Base-by-base conservation (phyloP, 1,140 invertebrate species). In the Lepidurus arcticus region DNA sequence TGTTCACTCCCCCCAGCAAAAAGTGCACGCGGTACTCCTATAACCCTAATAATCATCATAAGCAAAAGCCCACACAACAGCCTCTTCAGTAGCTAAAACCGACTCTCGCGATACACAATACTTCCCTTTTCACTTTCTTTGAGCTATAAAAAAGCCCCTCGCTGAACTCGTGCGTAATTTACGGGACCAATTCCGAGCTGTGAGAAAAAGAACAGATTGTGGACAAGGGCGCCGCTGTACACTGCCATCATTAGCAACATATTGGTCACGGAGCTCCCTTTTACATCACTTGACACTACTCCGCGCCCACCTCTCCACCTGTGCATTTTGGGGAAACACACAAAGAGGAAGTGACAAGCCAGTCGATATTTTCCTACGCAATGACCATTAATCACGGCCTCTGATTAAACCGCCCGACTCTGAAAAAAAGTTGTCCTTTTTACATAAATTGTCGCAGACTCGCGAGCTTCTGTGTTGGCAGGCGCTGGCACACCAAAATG, bases 71-170 rank as follows among this genome's bases (percentile, higher is more conserved):
- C 34, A 34, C 53, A 65, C 3, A n/a, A 21, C 53, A 65, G 53
- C 53, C 53, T 65, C 53, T 65, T 65, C 53, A 65, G 16, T 16
- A 65, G 21, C 53, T 21, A 65, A 65, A 65, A 9, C 53, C 53
- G 53, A 65, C 53, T 65, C 53, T 7, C 53, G 53, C 13, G 16
- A 65, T 65, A 65, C 53, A 65, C 7, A n/a, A 21, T 65, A 65
- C 53, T 65, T 65, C 53, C 53, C 53, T 65, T 65, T 65, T 65
- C 53, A 65, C 53, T 65, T 65, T 65, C 53, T 65, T 65, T 65
- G 53, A 65, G 53, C 53, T 21, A 65, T 65, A 65, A 65, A 65
- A 47, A 65, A 65, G 53, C 53, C 53, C 53, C 53, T 65, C 53
- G 53, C 21, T 65, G 10, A 65, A 65, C 53, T 65, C 53, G 53